Evolutionary conservation across 2,888 invertebrate species (phyloP), one percentile per base, ranked within the genome.

Genomic region (Platypus cylindrus): DNA sequence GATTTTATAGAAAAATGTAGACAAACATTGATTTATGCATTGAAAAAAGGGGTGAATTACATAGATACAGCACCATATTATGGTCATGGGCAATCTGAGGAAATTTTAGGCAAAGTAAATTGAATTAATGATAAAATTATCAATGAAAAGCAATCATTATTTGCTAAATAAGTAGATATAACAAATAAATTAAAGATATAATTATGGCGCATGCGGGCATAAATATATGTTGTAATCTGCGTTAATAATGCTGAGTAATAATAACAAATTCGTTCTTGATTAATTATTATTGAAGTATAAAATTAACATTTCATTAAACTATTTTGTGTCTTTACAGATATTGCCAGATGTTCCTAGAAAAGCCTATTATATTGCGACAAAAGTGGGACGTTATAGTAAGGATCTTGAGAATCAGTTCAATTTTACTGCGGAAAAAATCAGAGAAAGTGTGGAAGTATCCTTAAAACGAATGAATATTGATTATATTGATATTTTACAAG

Each of bases 61-160:
- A 73, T 95, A 37, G 94, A 95, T 56, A 91, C 90, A 0, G 84
- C 82, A 0, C 90, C 90, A 0, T 94, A 78, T 78, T 94, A 94
- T 55, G 94, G 94, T 0, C 79, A 87, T 54, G 86, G 91, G 1
- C 70, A 69, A 40, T 83, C 93, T 0, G 93, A 94, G 62, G 68
- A 67, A 43, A 67, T 81, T 8, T 63, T 93, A 14, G 94, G 93
- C 43, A 77, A 82, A 69, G 80, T 79, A 53, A 28, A 40, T 34
- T n/a, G n/a, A n/a, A n/a, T n/a, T n/a, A n/a, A n/a, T n/a, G n/a
- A n/a, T 25, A 22, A 18, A 2, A 3, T 14, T 11, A 4, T 27
- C 8, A 17, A n/a, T 18, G 13, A 2, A 32, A 13, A 25, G n/a
- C 11, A n/a, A 24, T 24, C n/a, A 4, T 24, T 24, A 12, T 24